phyloP scores from a whole-genome alignment of 2,888 invertebrate species.

The Oligia fasciuncula region DNA sequence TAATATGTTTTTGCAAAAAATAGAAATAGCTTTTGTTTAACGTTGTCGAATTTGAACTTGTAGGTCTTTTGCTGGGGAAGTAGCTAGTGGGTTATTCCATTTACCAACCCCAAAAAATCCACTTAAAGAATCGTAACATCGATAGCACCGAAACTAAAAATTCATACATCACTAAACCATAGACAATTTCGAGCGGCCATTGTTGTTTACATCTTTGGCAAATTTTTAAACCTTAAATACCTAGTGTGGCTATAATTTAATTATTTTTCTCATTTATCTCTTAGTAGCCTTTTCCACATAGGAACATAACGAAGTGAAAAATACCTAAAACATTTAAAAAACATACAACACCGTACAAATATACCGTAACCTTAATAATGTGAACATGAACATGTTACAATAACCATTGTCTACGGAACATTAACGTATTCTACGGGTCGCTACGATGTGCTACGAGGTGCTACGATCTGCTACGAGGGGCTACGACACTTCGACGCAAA shows the following conservation, averaged over 20 bases:
- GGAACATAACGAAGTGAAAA: background rate
- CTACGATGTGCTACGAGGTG: slow-evolving; percentile 51
- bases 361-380: slow-evolving; percentile 42
- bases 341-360: background rate
- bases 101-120: too few relatives aligned
- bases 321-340: slow-evolving; percentile 1
- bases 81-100: too few relatives aligned
- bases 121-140: too few relatives aligned
- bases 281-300: background rate
- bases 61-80: too few relatives aligned
- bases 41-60: too few relatives aligned
- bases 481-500: slow-evolving; percentile 57
- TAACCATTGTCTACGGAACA: slow-evolving; percentile 62
- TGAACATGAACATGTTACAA: slow-evolving; percentile 50
- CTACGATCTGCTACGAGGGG: slow-evolving; percentile 63
- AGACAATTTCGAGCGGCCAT: too few relatives aligned
- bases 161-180: too few relatives aligned
- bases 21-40: too few relatives aligned
- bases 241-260: background rate
- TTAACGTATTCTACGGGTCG: slow-evolving; percentile 47
- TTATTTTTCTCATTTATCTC: background rate
- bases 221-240: background rate
- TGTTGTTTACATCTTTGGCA: too few relatives aligned
- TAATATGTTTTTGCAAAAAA: too few relatives aligned
- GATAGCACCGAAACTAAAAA: too few relatives aligned